Base-by-base conservation (phyloP, 2,888 invertebrate species). In the Lacanobia wlatinum region DNA sequence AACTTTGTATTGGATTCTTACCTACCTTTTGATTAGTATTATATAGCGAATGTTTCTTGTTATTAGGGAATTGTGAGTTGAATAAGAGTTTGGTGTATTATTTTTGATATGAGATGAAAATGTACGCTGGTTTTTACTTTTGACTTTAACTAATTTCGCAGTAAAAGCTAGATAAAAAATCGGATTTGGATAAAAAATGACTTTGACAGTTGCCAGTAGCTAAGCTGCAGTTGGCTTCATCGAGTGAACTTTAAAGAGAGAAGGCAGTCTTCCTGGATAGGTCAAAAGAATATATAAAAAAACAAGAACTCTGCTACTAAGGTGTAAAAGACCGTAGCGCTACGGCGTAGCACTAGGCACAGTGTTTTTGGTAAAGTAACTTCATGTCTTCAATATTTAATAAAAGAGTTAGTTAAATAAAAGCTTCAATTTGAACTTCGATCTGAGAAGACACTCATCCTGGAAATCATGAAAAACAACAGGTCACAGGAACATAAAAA, bases 1-100 rank as follows among this genome's bases (percentile, higher is more conserved):
- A 85, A 85, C 75, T 84, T 82, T 80, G 71, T 81, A 85, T 84
- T 85, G 80, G 69, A 73, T 80, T 74, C 76, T 72, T 79, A 77
- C 63, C 46, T 82, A 74, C 68, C 68, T 77, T 72, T 80, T 72
- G 73, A 84, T 82, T 72, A 63, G 38, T 72, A 73, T 71, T 76
- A 81, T 78, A 70, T 68, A 50, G 58, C 46, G 16, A 68, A 73
- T 68, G 61, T 68, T 53, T 65, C 50, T 73, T 73, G 48, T 72
- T 79, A 76, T 71, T 67, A 56, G 38, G 18, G 28, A 79, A 73
- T 43, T 66, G 65, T 46, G 58, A 50, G 78, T 14, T 52, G 59
- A 53, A 76, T 78, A 52, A 64, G 40, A 48, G 40, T 70, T 77
- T 21, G 18, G 52, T n/a, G 23, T 59, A 43, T 48, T 61, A 48